Evolutionary conservation across 2,113 vertebrate genomes (phyloP), one percentile per base, ranked within the genome.

Genomic region (Brienomyrus longianalis): DNA sequence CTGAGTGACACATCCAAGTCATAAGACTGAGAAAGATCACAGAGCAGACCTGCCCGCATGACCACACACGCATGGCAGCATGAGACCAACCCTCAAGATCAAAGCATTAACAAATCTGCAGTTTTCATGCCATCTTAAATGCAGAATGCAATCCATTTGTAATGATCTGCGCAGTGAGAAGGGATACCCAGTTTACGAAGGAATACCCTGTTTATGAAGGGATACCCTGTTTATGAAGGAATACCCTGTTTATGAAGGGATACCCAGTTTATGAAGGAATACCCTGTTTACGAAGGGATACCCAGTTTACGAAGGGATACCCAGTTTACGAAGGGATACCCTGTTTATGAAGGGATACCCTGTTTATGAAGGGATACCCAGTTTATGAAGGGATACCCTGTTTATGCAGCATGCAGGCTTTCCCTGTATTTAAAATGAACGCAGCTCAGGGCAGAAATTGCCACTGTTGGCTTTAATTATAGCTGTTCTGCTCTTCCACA

Each of bases 1-100:
- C 80, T 11, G 89, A 89, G 83, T n/a, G 35, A 66, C 83, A 89
- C 52, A 21, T 50, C 54, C 39, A 56, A 86, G 47, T 90, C 89
- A 90, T 27, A 52, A 51, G 54, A 70, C 89, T 19, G 27, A 11
- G 27, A n/a, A 45, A 56, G 39, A 80, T 80, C 15, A 80, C 5
- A 80, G 74, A 43, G 70, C 31, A 39, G 31, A 77, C 15, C 31
- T 77, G 23, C 5, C 31, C 70, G 39, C 31, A 77, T 39, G 70
- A 39, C 74, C 2, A 1, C 15, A 19, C 31, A 19, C 1, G 47
- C 31, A 56, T 35, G 45, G 6, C 31, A 2, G 35, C 17, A 35
- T 11, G 21, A 47, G 19, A 31, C 17, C 17, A 5, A 21, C 51
- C 50, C 31, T 35, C 48, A 19, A 9, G 13, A n/a, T 54, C 15